Percentiles rank a stretch among this genome's conserved stretches.
phyloP scores from a whole-genome alignment of 2,888 invertebrate genomes.

The Atrina japonica region DNA sequence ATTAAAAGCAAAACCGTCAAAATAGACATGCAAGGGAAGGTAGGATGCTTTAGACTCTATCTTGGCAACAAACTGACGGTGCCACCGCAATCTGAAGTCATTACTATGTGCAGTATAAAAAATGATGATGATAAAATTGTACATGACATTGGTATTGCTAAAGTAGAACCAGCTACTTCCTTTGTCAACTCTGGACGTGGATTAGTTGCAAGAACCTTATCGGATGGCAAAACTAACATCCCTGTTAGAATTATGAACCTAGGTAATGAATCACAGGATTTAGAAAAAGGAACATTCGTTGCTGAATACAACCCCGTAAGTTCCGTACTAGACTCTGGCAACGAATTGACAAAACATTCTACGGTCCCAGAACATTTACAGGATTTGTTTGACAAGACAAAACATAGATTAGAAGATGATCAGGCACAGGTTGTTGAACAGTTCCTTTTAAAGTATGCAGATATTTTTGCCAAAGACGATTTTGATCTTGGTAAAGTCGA shows the following conservation, averaged over 20 bases:
- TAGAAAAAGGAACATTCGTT: conserved; percentile 13
- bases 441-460: neutral
- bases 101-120: too few relatives aligned
- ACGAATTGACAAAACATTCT: neutral
- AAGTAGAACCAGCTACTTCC: too few relatives aligned
- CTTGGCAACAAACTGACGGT: too few relatives aligned
- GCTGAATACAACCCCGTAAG: neutral
- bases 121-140: too few relatives aligned
- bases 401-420: neutral
- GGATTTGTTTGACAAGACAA: neutral
- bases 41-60: neutral
- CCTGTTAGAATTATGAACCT: too few relatives aligned
- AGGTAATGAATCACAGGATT: neutral
- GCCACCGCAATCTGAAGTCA: too few relatives aligned
- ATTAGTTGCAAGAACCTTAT: too few relatives aligned
- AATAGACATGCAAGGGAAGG: neutral
- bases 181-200: too few relatives aligned
- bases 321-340: neutral
- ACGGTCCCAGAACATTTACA: neutral
- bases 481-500: too few relatives aligned
- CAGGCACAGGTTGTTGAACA: neutral
- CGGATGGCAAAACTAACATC: too few relatives aligned
- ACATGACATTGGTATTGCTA: too few relatives aligned
- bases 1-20: neutral
- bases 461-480: conserved; percentile 8